Conservation (phyloP, 2,797 vertebrate genomes). For the Siniperca scherzeri region DNA sequence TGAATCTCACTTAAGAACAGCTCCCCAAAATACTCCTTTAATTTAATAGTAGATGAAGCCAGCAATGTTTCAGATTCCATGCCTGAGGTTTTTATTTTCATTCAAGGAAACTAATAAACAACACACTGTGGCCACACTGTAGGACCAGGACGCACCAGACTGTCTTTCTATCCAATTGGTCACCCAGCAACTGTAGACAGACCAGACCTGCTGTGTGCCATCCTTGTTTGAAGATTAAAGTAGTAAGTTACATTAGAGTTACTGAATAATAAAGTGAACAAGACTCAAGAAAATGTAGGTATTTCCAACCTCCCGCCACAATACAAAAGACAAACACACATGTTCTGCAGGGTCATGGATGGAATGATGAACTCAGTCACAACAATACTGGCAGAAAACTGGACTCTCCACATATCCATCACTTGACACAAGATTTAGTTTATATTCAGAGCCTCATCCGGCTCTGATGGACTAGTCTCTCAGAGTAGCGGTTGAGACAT, state of each 20-base stretch:
- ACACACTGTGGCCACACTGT: background rate
- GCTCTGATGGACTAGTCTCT: constrained; percentile 28
- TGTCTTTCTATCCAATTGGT: background rate
- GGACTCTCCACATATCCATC: constrained; percentile 20
- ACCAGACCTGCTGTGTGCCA: background rate
- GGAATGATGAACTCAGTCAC: constrained; percentile 9
- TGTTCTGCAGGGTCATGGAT: background rate
- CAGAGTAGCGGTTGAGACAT: constrained; percentile 22
- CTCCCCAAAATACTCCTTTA: background rate
- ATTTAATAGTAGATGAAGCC: background rate
- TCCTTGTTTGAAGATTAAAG: too few relatives aligned
- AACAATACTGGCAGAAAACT: constrained; percentile 5
- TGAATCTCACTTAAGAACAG: background rate
- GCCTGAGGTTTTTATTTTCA: background rate
- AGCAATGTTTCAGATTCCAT: background rate
- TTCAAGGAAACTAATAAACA: background rate
- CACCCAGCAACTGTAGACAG: background rate
- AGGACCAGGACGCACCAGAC: background rate
- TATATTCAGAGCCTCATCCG: background rate
- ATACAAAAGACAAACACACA: background rate
- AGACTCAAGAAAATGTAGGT: background rate
- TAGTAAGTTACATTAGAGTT: background rate
- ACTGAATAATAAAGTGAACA: background rate
- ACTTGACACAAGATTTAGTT: constrained; percentile 15
- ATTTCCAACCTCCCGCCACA: background rate